Evolutionary conservation across 2,797 vertebrate species (phyloP).

Genomic region (Nyctalus aviator): DNA sequence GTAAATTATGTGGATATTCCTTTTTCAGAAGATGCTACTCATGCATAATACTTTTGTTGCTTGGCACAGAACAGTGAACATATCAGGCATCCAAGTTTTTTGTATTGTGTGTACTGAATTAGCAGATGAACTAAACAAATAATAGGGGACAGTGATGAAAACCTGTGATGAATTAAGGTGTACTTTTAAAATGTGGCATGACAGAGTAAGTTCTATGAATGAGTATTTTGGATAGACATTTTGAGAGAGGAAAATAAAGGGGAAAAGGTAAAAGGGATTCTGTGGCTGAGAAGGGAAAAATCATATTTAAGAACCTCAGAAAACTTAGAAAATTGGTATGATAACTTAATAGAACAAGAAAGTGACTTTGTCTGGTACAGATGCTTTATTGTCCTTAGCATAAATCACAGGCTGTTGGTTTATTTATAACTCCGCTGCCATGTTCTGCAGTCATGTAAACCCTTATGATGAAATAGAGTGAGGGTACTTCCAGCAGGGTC

Average conservation of each 20-base stretch:
- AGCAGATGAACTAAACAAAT: not conserved
- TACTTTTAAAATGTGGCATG: not conserved
- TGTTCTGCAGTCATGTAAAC: constrained; percentile 71
- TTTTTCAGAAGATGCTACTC: not conserved
- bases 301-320: constrained; percentile 28
- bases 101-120: not conserved
- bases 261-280: not conserved
- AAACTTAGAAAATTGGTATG: constrained; percentile 66
- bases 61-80: not conserved
- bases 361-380: constrained; percentile 34
- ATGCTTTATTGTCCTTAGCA: constrained; percentile 44
- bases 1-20: not conserved
- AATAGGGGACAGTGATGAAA: not conserved
- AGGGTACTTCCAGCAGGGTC: not conserved
- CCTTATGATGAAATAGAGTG: constrained; percentile 38
- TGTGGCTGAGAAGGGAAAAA: not conserved
- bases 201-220: not conserved
- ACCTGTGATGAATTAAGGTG: not conserved
- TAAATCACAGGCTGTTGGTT: constrained; percentile 52
- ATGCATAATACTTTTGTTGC: not conserved
- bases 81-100: not conserved
- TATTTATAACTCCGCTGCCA: constrained; percentile 67
- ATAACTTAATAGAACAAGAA: constrained; percentile 64
- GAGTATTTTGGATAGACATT: not conserved
- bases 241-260: constrained; percentile 19